These are phyloP conservation scores for Dipodomys spectabilis DNA, from an alignment of 2,113 vertebrate species.

Conservation along the genomic window DNA sequence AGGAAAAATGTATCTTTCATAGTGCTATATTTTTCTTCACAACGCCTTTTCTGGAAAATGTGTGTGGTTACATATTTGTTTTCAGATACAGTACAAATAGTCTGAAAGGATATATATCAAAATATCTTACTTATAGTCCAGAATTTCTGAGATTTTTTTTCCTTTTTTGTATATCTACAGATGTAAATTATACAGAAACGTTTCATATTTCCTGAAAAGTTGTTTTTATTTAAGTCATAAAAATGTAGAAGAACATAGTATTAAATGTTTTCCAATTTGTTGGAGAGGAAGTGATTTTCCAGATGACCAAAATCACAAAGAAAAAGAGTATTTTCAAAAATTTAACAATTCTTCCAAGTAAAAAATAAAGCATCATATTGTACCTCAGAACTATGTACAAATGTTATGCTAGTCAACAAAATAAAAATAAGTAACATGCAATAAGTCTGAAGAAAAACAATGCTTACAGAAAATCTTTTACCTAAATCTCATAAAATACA, in stretches of 20 bases:
- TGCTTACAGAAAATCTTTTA: neutral
- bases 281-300: neutral
- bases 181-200: neutral
- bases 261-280: slow-evolving; percentile 7
- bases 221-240: slow-evolving; percentile 52
- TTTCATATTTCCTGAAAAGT: neutral
- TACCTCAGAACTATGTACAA: neutral
- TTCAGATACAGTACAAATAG: neutral
- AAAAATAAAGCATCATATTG: slow-evolving; percentile 22
- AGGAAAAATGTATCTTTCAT: neutral
- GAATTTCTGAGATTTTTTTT: neutral
- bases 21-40: neutral
- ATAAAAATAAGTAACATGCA: slow-evolving; percentile 1
- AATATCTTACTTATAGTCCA: neutral
- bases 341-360: neutral
- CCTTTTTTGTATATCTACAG: neutral
- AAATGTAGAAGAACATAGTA: neutral
- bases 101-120: neutral
- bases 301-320: slow-evolving; percentile 35
- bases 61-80: neutral
- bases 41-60: neutral
- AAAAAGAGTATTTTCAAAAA: slow-evolving; percentile 5
- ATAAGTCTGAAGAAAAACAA: neutral
- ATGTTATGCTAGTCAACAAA: neutral
- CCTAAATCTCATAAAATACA: neutral